Evolutionary conservation across 2,113 vertebrate species (phyloP).

Genomic region (Cynocephalus volans): DNA sequence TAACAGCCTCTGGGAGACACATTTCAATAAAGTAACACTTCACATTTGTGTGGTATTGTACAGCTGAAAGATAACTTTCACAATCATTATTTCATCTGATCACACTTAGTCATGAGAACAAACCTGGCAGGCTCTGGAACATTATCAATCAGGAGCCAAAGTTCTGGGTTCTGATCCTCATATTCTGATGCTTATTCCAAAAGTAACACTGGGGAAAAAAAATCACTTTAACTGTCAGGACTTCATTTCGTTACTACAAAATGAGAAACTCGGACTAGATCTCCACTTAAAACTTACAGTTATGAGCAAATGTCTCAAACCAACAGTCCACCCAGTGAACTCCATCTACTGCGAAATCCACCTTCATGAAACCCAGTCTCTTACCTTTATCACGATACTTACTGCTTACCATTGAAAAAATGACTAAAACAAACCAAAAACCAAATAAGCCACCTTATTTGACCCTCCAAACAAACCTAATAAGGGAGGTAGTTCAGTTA

Average conservation of each 20-base stretch:
- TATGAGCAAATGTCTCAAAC: neutral
- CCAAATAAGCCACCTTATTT: neutral
- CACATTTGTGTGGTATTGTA: neutral
- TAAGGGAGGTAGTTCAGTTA: neutral
- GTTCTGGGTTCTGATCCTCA: neutral
- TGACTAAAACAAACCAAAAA: neutral
- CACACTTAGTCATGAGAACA: neutral
- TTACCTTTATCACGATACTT: neutral
- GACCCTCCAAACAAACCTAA: slow-evolving; percentile 18
- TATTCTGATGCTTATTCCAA: neutral
- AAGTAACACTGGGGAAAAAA: accelerated
- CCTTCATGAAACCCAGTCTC: neutral
- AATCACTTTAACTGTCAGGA: neutral
- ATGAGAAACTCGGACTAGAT: neutral
- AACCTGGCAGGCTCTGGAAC: neutral
- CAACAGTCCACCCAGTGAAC: neutral
- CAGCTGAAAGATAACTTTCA: neutral
- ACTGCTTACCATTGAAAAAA: neutral
- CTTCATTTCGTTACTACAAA: neutral
- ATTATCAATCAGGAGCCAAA: neutral
- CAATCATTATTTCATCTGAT: neutral
- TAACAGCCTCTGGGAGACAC: neutral
- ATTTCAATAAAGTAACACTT: slow-evolving; percentile 4
- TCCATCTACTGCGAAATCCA: neutral
- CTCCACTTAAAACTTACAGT: slow-evolving; percentile 1